These are phyloP conservation scores for Ramphastos sulfuratus DNA, from an alignment of 2,113 vertebrate species.

Conservation along the genomic window DNA sequence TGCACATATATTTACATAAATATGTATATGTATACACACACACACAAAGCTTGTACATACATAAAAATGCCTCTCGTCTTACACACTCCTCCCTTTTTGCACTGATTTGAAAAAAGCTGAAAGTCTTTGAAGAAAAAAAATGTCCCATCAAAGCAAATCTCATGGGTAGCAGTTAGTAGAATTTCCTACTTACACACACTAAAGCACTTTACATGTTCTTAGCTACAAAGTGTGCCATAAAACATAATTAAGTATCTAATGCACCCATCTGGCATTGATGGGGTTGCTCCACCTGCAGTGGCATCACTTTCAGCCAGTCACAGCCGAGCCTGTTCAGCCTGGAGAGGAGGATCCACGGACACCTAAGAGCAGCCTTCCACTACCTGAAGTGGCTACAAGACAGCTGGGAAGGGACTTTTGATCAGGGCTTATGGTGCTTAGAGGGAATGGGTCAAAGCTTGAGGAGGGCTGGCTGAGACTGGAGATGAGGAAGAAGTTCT, in stretches of 20 bases:
- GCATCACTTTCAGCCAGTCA: accelerated
- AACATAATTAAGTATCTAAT: not conserved
- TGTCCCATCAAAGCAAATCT: not conserved
- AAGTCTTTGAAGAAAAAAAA: not conserved
- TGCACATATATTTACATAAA: not conserved
- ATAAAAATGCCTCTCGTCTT: not conserved
- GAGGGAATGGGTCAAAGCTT: too few species aligned
- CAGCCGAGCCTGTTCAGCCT: too few species aligned
- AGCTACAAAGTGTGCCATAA: accelerated
- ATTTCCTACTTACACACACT: not conserved
- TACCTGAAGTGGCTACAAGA: too few species aligned
- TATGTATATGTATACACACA: not conserved
- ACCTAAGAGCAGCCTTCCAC: too few species aligned
- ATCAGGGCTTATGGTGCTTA: too few species aligned
- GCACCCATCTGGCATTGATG: not conserved
- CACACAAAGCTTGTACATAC: not conserved
- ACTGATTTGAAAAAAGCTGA: not conserved
- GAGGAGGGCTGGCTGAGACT: too few species aligned
- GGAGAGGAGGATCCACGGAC: too few species aligned
- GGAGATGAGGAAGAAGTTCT: too few species aligned
- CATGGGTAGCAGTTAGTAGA: not conserved
- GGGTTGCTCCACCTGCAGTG: accelerated
- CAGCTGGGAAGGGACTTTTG: too few species aligned
- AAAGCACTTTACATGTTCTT: not conserved
- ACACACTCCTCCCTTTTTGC: not conserved